Conservation (phyloP, 1,140 invertebrate species). For the Muscidifurax raptorellus region DNA sequence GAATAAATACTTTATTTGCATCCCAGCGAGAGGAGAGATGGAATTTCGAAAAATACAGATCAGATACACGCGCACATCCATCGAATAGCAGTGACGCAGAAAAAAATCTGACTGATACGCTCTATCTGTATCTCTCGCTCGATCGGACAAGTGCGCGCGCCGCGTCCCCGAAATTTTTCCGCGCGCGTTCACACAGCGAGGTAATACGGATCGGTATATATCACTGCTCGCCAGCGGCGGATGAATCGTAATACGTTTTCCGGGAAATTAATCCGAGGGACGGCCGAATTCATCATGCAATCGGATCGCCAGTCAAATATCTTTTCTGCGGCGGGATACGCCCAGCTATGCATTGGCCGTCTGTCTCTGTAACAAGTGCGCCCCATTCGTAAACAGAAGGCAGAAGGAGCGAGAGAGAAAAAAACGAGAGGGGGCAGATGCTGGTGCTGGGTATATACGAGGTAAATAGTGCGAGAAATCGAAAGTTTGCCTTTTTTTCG, state of each 20-base stretch:
- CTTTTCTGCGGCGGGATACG: neutral
- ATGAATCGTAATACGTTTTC: conserved; percentile 25
- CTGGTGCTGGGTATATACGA: conserved; percentile 1
- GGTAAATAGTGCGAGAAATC: conserved; percentile 27
- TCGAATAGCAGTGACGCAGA: neutral
- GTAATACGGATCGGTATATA: neutral
- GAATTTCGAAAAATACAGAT: neutral
- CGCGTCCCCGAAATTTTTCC: neutral
- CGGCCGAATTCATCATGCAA: conserved; percentile 24
- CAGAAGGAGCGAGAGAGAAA: neutral
- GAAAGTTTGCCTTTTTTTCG: neutral
- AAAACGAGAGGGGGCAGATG: neutral
- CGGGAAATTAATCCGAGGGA: conserved; percentile 31
- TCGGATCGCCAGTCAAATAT: conserved; percentile 6
- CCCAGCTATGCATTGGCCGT: conserved; percentile 33
- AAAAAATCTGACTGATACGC: neutral
- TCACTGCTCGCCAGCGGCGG: neutral
- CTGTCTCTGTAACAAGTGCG: conserved; percentile 36
- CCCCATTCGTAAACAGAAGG: conserved; percentile 24
- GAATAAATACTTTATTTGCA: neutral
- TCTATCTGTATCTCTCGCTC: neutral
- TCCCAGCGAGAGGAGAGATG: neutral
- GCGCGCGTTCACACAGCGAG: neutral
- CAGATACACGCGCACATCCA: neutral
- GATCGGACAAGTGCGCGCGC: neutral